phyloP scores from a whole-genome alignment of 1,140 invertebrate species.

The Brachionus koreanus region DNA sequence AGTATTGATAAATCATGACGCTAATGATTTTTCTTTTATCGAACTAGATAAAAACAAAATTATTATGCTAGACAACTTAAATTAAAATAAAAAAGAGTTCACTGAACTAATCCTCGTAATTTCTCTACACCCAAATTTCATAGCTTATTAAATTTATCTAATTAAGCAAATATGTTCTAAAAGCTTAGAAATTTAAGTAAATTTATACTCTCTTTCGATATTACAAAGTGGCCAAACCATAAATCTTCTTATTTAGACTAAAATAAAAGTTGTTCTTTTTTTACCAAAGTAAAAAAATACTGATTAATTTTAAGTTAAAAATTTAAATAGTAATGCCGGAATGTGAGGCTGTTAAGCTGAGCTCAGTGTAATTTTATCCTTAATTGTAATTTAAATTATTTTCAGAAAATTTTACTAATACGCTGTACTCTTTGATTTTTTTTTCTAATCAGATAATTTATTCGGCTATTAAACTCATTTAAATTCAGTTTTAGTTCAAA shows the following conservation, averaged over 20 bases:
- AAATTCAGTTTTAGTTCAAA: neutral
- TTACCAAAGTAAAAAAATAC: neutral
- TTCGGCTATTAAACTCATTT: constrained; percentile 3
- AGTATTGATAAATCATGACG: neutral
- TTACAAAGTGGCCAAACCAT: neutral
- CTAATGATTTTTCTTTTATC: neutral
- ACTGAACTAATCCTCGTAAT: neutral
- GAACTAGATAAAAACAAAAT: neutral
- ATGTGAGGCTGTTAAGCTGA: neutral
- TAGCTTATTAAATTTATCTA: neutral
- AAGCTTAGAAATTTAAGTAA: constrained; percentile 3
- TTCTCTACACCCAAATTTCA: constrained; percentile 6
- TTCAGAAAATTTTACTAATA: neutral
- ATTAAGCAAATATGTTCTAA: neutral
- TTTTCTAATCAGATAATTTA: neutral
- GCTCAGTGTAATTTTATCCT: neutral
- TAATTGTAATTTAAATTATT: neutral
- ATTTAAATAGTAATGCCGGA: neutral
- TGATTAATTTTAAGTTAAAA: neutral
- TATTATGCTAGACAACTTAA: neutral
- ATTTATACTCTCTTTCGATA: neutral
- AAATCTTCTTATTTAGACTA: neutral
- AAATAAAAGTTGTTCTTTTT: neutral
- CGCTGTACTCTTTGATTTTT: neutral
- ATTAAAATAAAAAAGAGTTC: neutral